A percentile compares a stretch with the other conserved stretches of the same genome.
phyloP scores from a whole-genome alignment of 2,113 vertebrate genomes.

The Prionailurus viverrinus region DNA sequence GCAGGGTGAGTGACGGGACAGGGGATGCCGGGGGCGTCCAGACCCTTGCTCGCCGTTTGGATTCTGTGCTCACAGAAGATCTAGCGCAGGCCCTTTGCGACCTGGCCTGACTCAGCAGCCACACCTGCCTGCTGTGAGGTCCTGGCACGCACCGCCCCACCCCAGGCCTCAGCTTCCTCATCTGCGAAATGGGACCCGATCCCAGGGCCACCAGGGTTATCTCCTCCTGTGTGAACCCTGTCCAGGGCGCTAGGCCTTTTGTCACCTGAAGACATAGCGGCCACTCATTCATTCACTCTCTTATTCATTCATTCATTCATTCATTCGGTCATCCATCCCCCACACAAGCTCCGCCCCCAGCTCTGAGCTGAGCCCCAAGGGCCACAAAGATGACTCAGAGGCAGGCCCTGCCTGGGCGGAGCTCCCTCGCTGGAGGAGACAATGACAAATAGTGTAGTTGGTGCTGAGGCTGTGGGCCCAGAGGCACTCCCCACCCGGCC shows the following conservation, averaged over 20 bases:
- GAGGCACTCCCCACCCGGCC: not conserved
- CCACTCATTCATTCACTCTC: not conserved
- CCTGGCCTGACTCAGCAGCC: not conserved
- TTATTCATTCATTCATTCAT: not conserved
- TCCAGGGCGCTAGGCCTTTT: accelerated
- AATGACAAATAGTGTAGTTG: too few species aligned
- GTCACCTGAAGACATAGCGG: not conserved
- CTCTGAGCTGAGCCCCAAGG: not conserved
- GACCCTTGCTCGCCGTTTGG: accelerated
- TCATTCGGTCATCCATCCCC: not conserved
- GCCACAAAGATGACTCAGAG: not conserved
- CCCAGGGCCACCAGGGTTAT: not conserved
- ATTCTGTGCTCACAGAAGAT: not conserved
- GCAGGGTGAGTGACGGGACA: accelerated
- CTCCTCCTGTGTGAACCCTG: not conserved
- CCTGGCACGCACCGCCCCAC: accelerated
- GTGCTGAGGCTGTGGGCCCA: too few species aligned
- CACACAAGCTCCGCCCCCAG: not conserved
- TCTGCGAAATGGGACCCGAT: not conserved
- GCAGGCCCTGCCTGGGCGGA: not conserved
- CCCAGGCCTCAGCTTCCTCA: too few species aligned
- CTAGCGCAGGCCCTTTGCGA: not conserved
- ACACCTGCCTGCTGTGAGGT: not conserved
- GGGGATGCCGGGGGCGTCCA: accelerated
- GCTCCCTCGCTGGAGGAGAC: not conserved